Base-by-base conservation (phyloP, 2,113 vertebrate genomes). In the Myotis davidii region DNA sequence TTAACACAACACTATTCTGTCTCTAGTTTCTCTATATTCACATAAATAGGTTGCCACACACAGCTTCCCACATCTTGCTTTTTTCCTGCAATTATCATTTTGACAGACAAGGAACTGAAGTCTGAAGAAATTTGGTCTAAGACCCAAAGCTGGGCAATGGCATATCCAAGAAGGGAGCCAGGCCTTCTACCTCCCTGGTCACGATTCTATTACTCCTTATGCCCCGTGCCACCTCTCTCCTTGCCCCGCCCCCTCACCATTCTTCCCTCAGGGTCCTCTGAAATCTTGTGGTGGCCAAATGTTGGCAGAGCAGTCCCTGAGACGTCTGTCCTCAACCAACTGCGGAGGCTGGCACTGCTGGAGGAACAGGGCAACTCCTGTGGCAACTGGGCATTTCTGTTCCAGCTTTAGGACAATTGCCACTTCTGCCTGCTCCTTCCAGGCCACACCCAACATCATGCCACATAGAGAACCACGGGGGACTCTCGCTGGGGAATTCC, bases 1-100 rank as follows among this genome's bases (percentile, higher is more conserved):
- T 12, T 8, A n/a, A 13, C 20, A 1, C 0, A 1, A n/a, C 0
- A 1, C 79, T 21, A 0, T 34, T 45, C 73, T n/a, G 14, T n/a
- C 12, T 21, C 32, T 4, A 4, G 42, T 50, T 74, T 45, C 59
- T 84, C 29, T 17, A 0, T 6, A 12, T 20, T 72, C 17, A 20
- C 25, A 2, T 10, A 7, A 77, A 18, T 6, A 0, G 2, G 27
- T 17, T 50, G 39, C 48, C 3, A 0, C 23, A 11, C 2, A 11
- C 1, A 0, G 2, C 56, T 42, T 69, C 65, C 16, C 25, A 16
- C 1, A 4, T n/a, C 29, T 73, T 20, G 1, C 4, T 8, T 74
- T 67, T 84, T 17, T 69, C 83, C 54, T 83, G 79, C 69, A 52
- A 9, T 76, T 39, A 34, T 61, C 70, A 54, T 56, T 82, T 88